These are phyloP conservation scores for Trididemnum clinides DNA, from an alignment of 23 tunicate species.

Conservation along the genomic window DNA sequence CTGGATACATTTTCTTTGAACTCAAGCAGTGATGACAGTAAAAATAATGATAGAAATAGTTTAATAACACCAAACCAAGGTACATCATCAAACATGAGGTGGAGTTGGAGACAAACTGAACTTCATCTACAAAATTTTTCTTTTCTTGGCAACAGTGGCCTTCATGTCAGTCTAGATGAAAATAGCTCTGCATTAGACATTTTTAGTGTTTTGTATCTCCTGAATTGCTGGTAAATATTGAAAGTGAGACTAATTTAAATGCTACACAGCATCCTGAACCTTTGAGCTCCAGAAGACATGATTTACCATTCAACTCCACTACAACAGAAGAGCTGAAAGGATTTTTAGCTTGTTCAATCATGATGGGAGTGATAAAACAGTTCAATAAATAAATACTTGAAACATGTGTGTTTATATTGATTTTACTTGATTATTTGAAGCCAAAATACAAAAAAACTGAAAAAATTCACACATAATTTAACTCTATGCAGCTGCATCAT, in stretches of 20 bases:
- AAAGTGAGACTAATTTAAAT: neutral
- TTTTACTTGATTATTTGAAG: neutral
- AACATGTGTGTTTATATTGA: neutral
- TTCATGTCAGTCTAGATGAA: neutral
- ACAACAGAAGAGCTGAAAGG: neutral
- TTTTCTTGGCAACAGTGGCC: slow-evolving; percentile 1
- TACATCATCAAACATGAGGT: neutral
- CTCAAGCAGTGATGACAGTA: slow-evolving; percentile 3
- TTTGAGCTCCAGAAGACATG: slow-evolving; percentile 1
- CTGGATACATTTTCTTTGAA: neutral
- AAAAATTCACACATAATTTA: neutral
- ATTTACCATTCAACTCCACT: neutral
- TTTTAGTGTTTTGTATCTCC: neutral
- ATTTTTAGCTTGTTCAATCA: slow-evolving; percentile 4
- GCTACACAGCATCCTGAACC: slow-evolving; percentile 16
- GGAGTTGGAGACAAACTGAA: neutral
- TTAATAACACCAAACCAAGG: neutral
- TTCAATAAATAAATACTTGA: neutral
- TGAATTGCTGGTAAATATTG: slow-evolving; percentile 10
- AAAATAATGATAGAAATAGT: neutral
- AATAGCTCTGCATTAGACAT: neutral
- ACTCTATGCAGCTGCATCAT: neutral
- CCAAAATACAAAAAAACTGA: neutral
- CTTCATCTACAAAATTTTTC: neutral
- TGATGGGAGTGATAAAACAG: neutral